These are phyloP conservation scores for Pandion haliaetus DNA, from an alignment of 2,113 vertebrate species.

Conservation along the genomic window DNA sequence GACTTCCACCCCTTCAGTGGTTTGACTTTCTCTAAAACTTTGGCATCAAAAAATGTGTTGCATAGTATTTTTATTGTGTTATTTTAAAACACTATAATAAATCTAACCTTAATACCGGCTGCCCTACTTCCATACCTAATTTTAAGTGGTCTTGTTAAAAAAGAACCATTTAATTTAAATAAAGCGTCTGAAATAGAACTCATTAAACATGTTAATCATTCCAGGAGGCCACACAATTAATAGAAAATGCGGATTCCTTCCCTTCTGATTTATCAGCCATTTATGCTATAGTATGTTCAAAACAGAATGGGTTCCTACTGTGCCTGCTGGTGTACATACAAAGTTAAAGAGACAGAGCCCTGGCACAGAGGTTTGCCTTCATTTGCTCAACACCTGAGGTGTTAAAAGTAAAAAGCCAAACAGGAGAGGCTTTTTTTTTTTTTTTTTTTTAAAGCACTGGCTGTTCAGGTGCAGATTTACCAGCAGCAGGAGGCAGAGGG, in stretches of 20 bases:
- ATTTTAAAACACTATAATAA: not conserved
- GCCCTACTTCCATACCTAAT: not conserved
- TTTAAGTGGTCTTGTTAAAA: conserved; percentile 6
- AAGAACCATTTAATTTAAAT: conserved; percentile 1
- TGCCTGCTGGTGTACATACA: not conserved
- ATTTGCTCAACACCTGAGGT: conserved; percentile 3
- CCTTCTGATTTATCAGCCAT: not conserved
- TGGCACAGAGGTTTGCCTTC: conserved; percentile 14
- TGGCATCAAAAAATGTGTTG: not conserved
- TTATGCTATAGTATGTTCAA: not conserved
- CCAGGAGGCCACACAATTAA: not conserved
- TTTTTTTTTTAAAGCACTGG: not conserved
- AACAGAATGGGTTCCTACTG: not conserved
- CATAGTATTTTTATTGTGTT: not conserved
- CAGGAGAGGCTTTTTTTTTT: not conserved
- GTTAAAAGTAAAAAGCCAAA: not conserved
- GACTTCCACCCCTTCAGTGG: not conserved
- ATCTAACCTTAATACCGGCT: not conserved
- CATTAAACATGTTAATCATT: not conserved
- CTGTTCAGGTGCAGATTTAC: not conserved
- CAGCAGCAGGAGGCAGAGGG: not conserved
- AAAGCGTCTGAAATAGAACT: not conserved
- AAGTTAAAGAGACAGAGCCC: conserved; percentile 15
- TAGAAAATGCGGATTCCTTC: not conserved
- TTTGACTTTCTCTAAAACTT: not conserved